phyloP scores from a whole-genome alignment of 2,113 vertebrate genomes.

The Telmatochromis brachygnathus region DNA sequence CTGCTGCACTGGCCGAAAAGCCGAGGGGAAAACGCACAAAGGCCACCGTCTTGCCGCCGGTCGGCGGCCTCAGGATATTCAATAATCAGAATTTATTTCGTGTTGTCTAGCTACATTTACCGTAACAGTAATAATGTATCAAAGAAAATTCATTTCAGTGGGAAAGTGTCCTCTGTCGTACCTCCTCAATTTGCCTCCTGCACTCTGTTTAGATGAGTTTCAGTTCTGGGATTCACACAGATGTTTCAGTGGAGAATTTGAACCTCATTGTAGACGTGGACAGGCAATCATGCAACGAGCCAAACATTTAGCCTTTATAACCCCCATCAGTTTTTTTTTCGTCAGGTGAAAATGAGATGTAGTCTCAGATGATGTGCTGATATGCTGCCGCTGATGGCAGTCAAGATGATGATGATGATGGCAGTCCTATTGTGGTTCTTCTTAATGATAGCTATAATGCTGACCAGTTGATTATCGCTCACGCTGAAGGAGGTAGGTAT shows the following conservation, averaged over 20 bases:
- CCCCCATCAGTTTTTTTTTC: neutral
- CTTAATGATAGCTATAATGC: neutral
- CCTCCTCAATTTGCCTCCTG: neutral
- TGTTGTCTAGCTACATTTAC: neutral
- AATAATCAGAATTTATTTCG: neutral
- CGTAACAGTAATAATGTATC: neutral
- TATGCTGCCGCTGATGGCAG: conserved; percentile 39
- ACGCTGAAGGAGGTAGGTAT: neutral
- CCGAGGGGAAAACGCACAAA: neutral
- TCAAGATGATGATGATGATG: neutral
- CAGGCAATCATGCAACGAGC: conserved; percentile 36
- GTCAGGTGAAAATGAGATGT: conserved; percentile 30
- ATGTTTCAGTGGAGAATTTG: neutral
- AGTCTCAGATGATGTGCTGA: conserved; percentile 35
- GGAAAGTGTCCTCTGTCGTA: neutral
- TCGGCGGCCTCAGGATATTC: neutral
- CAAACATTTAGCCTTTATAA: conserved; percentile 3
- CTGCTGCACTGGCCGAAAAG: neutral
- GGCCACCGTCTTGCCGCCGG: neutral
- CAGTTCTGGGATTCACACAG: neutral
- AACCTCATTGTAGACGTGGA: neutral
- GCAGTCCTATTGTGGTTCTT: neutral
- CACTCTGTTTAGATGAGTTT: neutral
- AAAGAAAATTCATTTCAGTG: neutral
- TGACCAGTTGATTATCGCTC: neutral